A percentile compares a stretch with the other conserved stretches of the same genome.
These are phyloP conservation scores for Pseudomugil gertrudae DNA, from an alignment of 2,797 vertebrate genomes.

Conservation along the genomic window DNA sequence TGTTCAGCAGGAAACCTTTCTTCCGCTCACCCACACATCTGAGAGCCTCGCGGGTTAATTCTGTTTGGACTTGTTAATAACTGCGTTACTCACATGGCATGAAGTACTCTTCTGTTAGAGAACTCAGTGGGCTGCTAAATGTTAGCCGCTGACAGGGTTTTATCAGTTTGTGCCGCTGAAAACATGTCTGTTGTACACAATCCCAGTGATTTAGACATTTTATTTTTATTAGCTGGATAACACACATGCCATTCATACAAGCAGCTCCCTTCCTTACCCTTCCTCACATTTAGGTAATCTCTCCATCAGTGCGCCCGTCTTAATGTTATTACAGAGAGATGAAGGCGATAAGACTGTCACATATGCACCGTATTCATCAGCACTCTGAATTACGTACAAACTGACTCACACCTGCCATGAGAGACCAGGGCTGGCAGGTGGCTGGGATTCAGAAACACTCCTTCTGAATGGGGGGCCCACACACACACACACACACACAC, in stretches of 20 bases:
- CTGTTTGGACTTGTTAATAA: constrained; percentile 42
- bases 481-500: constrained; percentile 32
- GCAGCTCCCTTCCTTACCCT: constrained; percentile 16
- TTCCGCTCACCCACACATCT: constrained; percentile 61
- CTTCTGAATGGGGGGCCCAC: constrained; percentile 52
- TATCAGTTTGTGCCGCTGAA: background rate
- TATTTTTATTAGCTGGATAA: constrained; percentile 17
- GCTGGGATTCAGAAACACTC: constrained; percentile 68
- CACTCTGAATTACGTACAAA: constrained; percentile 52
- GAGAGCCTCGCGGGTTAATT: constrained; percentile 47
- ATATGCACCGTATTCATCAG: constrained; percentile 62
- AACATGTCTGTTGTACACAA: background rate
- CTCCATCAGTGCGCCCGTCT: constrained; percentile 57
- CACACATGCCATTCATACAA: constrained; percentile 2
- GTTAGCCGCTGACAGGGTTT: background rate
- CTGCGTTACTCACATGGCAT: constrained; percentile 9
- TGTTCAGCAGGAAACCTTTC: constrained; percentile 59
- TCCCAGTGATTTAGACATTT: background rate
- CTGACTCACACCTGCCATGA: constrained; percentile 68
- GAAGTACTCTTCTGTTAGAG: background rate
- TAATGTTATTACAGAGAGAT: constrained; percentile 63
- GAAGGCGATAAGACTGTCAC: constrained; percentile 58
- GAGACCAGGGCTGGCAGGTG: constrained; percentile 70
- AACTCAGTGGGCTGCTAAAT: background rate
- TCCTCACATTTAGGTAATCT: constrained; percentile 69